phyloP scores from a whole-genome alignment of 2,113 vertebrate genomes.

The Atractosteus spatula region DNA sequence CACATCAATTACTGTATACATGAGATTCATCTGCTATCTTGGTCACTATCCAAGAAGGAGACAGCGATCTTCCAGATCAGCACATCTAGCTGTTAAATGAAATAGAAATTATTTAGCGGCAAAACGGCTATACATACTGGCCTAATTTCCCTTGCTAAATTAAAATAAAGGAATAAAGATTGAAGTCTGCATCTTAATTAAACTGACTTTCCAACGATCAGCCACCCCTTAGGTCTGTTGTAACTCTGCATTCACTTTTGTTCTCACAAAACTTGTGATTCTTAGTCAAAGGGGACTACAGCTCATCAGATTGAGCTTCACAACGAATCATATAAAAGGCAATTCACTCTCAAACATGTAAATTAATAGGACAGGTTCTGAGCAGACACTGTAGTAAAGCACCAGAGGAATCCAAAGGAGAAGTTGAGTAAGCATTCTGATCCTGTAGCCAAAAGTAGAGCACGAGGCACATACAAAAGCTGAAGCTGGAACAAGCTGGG shows the following conservation, averaged over 20 bases:
- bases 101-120: background rate
- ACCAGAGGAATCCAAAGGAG: no score
- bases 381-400: no score
- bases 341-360: no score
- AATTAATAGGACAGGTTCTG: no score
- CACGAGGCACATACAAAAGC: no score
- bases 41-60: constrained; percentile 1
- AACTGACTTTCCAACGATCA: background rate
- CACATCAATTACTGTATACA: constrained; percentile 5
- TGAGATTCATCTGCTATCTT: background rate
- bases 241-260: background rate
- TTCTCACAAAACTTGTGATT: no score
- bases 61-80: background rate
- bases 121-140: background rate
- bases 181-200: background rate
- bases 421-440: no score
- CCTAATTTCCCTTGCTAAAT: constrained; percentile 3
- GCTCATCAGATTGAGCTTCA: no score
- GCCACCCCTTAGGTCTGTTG: background rate
- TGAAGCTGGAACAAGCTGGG: no score
- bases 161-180: background rate
- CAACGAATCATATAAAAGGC: no score
- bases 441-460: no score
- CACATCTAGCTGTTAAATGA: background rate
- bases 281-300: no score